Base-by-base conservation (phyloP, 2,113 vertebrate species). In the Clarias macrocephalus region DNA sequence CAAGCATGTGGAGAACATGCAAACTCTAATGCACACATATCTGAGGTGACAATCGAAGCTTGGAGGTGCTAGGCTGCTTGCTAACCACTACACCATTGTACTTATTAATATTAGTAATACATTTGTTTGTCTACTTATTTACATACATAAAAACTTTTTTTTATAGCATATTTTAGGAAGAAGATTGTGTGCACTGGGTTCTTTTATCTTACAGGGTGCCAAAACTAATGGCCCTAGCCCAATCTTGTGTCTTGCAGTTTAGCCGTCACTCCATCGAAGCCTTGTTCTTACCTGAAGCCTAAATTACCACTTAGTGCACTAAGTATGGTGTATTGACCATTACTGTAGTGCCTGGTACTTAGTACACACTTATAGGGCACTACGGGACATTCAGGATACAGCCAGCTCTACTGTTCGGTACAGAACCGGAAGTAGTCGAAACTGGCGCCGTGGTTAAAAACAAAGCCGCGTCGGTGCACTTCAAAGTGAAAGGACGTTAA, bases 401-500 rank as follows among this genome's bases (percentile, higher is more conserved):
- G 56, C 83, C 83, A 8, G 19, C 11, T 60, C 9, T 12, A 11
- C 52, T 1, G 18, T 56, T 21, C 0, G 75, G 48, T 10, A 3
- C n/a, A 8, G n/a, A 90, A 87, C 92, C 83, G 95, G 94, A 95
- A 95, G 93, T 92, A 62, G 48, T 72, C 89, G 91, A 92, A 90
- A 91, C 73, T 93, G 94, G 94, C 95, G 94, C 93, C 94, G 65
- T 83, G 70, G 93, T 96, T 95, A 89, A 96, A 96, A 94, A 93
- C 93, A 92, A 87, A 88, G 89, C 88, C 90, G 92, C 89, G 90
- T 42, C 5, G 5, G 19, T 68, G 82, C 60, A 81, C 73, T 52
- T 89, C 88, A 89, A 37, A 10, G 65, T 11, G 79, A 73, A 80
- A 81, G 92, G 90, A 88, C 88, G 82, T 90, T 91, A 84, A 77